Conservation (phyloP, 1,140 invertebrate genomes). For the Uloborus diversus region DNA sequence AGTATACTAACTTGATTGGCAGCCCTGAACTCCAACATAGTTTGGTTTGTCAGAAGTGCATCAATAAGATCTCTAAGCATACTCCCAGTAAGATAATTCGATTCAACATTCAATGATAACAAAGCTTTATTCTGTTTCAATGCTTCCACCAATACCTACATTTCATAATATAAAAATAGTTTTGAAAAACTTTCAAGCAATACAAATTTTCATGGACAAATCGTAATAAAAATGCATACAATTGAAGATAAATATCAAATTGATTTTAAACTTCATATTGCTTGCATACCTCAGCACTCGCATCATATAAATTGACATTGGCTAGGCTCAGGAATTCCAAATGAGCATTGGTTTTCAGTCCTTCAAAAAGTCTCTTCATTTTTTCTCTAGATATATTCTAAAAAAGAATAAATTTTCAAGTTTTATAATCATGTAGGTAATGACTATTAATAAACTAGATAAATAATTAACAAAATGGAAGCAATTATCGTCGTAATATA, state of each 20-base stretch:
- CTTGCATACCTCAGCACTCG: conserved; percentile 73
- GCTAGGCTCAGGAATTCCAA: conserved; percentile 91
- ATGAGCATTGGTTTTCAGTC: conserved; percentile 87
- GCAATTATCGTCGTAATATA: too few relatives aligned
- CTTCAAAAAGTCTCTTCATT: conserved; percentile 88
- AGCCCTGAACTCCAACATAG: conserved; percentile 90
- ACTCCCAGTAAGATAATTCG: conserved; percentile 87
- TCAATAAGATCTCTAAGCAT: conserved; percentile 83
- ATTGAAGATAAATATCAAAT: neutral
- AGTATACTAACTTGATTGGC: conserved; percentile 85
- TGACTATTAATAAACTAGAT: neutral
- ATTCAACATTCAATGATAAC: conserved; percentile 92
- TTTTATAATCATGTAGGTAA: neutral
- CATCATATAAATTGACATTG: conserved; percentile 92
- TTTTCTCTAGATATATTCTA: conserved; percentile 98
- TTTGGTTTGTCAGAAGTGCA: conserved; percentile 84
- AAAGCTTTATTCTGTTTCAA: conserved; percentile 87
- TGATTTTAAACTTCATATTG: neutral
- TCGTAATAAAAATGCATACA: neutral
- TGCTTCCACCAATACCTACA: conserved; percentile 79
- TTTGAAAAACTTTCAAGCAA: neutral
- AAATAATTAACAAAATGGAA: too few relatives aligned
- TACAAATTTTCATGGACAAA: neutral
- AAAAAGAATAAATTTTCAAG: conserved; percentile 12
- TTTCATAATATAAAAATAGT: neutral